phyloP scores from a whole-genome alignment of 2,888 invertebrate species.

The Germaria angustata region DNA sequence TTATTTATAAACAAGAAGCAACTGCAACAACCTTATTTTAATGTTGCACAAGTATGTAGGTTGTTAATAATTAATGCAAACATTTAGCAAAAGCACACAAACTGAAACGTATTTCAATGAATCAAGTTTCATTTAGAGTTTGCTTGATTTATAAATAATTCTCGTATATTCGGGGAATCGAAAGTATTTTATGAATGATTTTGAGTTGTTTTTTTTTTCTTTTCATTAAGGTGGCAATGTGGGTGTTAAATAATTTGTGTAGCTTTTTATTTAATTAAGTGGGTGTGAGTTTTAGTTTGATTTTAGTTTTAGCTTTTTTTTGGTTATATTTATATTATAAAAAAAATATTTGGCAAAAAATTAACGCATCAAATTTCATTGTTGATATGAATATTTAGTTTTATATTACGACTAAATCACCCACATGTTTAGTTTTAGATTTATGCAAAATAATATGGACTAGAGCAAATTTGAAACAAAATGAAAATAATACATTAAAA shows the following conservation, averaged over 20 bases:
- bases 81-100: not conserved
- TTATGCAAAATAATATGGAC: not conserved
- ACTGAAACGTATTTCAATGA: not conserved
- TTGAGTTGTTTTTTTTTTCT: not conserved
- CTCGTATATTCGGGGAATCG: not conserved
- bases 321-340: not conserved
- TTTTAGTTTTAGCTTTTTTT: not conserved
- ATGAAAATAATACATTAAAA: not conserved
- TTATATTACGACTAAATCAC: not conserved
- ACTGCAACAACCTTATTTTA: constrained; percentile 1
- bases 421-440: not conserved
- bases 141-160: not conserved
- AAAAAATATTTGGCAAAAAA: constrained; percentile 46
- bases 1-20: not conserved
- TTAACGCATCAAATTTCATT: too few relatives aligned
- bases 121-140: constrained; percentile 11
- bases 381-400: not conserved
- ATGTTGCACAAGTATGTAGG: not conserved
- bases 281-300: constrained; percentile 37
- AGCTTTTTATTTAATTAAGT: not conserved
- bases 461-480: not conserved
- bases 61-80: constrained; percentile 6
- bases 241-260: constrained; percentile 24
- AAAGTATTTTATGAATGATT: constrained; percentile 20
- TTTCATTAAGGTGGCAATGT: not conserved